Conservation (phyloP, 2,888 invertebrate species). For the Pristionchus entomophagus region DNA sequence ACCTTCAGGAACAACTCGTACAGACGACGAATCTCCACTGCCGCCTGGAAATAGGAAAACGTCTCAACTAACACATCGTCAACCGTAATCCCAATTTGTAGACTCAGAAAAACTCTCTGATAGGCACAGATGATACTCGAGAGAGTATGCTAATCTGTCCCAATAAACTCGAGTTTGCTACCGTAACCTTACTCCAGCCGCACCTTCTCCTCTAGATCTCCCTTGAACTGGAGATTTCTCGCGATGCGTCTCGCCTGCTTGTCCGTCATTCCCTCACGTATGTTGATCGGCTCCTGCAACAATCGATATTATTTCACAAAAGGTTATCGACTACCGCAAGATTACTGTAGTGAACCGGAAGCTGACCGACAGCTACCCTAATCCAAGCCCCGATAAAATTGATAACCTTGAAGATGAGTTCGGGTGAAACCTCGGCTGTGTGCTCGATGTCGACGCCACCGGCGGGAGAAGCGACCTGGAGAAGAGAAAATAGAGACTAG, state of each 20-base stretch:
- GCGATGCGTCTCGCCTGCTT: conserved; percentile 77
- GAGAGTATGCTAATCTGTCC: too few relatives aligned
- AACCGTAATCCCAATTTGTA: not conserved
- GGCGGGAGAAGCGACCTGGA: conserved; percentile 88
- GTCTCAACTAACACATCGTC: not conserved
- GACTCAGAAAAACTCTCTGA: not conserved
- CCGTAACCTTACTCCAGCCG: not conserved
- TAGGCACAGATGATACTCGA: too few relatives aligned
- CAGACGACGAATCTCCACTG: conserved; percentile 88
- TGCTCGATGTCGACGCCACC: conserved; percentile 98
- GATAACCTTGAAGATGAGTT: conserved; percentile 86
- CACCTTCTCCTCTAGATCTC: conserved; percentile 60
- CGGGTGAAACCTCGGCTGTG: conserved; percentile 92
- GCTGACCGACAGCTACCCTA: too few relatives aligned
- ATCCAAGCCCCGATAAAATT: too few relatives aligned
- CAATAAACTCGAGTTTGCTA: too few relatives aligned
- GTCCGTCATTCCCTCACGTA: conserved; percentile 76
- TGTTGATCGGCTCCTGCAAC: conserved; percentile 77
- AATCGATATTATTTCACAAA: not conserved
- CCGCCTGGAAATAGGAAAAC: conserved; percentile 80
- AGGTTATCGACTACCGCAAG: too few relatives aligned
- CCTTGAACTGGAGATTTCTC: conserved; percentile 77
- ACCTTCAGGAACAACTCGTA: conserved; percentile 92
- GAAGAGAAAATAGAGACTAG: too few relatives aligned
- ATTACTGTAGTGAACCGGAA: too few relatives aligned